Conservation (phyloP, 2,113 vertebrate species). For the Arizona elegans region DNA sequence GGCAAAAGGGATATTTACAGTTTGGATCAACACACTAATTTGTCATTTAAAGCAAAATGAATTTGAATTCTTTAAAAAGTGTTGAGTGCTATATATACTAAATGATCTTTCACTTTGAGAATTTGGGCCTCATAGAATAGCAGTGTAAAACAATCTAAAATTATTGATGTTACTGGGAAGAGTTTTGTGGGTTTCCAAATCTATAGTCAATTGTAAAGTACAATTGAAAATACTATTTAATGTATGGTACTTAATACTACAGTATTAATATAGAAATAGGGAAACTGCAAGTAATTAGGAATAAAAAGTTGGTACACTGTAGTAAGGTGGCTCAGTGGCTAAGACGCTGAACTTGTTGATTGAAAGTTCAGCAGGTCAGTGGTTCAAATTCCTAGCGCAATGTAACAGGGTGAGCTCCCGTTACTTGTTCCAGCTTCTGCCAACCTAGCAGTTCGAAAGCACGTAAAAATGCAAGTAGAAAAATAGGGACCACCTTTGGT, state of each 20-base stretch:
- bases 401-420: no score
- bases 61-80: background rate
- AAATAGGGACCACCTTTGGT: no score
- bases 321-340: background rate
- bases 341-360: no score
- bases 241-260: background rate
- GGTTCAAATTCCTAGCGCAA: no score
- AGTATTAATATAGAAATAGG: background rate
- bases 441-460: no score
- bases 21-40: background rate
- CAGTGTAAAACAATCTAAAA: background rate
- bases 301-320: background rate
- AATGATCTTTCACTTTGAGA: background rate
- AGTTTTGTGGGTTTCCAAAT: background rate
- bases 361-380: no score
- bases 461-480: no score
- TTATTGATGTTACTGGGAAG: background rate
- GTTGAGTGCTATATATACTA: background rate
- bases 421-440: no score
- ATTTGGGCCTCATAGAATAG: background rate
- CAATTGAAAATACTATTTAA: background rate
- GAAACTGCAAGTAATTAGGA: background rate
- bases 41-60: background rate
- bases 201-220: background rate
- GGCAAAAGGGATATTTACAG: background rate